Evolutionary conservation across 1,140 invertebrate species (phyloP).

Genomic region (Drosophila burlai): DNA sequence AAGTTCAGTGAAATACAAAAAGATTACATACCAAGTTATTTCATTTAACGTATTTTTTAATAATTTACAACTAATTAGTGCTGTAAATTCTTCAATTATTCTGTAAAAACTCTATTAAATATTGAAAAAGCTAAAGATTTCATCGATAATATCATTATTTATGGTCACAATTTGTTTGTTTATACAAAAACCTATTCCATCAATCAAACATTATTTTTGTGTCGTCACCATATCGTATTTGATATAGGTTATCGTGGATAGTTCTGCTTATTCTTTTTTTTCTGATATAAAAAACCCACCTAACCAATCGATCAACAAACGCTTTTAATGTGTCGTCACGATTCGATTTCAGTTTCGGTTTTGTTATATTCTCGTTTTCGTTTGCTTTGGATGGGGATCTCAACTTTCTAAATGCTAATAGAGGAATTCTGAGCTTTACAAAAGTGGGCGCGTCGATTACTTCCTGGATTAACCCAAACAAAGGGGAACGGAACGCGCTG

Average conservation of each 20-base stretch:
- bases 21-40: no score
- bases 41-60: background rate
- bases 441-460: slow-evolving; percentile 31
- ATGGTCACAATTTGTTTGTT: background rate
- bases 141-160: background rate
- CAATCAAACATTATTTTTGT: background rate
- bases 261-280: background rate
- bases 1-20: background rate
- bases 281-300: background rate
- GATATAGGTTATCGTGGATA: background rate
- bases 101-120: background rate
- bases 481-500: slow-evolving; percentile 15
- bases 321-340: slow-evolving; percentile 4
- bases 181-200: background rate
- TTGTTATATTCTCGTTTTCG: slow-evolving; percentile 41
- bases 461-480: slow-evolving; percentile 32
- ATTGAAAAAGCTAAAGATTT: background rate
- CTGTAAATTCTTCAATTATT: background rate
- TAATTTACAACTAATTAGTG: no score
- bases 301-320: slow-evolving; percentile 6
- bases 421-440: slow-evolving; percentile 10
- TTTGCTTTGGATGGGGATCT: slow-evolving; percentile 5
- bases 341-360: slow-evolving; percentile 11
- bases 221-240: background rate
- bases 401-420: slow-evolving; percentile 57